These are phyloP conservation scores for Apostichopus leukothele DNA, from an alignment of 53 echinoderm and acorn worm genomes.

Conservation along the genomic window DNA sequence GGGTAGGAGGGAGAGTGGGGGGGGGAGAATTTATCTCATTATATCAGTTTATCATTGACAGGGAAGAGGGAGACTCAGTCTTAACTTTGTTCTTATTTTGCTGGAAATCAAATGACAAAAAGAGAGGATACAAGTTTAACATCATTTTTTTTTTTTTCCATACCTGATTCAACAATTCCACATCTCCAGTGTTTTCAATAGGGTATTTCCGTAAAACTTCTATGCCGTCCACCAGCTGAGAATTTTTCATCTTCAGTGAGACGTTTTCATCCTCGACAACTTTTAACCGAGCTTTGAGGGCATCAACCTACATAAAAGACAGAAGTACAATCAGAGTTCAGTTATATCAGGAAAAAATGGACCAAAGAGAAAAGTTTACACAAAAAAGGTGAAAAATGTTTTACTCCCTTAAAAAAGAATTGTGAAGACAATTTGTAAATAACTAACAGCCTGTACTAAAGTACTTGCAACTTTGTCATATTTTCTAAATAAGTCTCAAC, in stretches of 20 bases:
- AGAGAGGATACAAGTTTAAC: not conserved
- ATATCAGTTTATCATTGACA: too few relatives aligned
- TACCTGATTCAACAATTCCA: constrained; percentile 44
- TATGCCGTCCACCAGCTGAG: constrained; percentile 20
- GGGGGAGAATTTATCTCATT: too few relatives aligned
- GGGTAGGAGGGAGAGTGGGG: too few relatives aligned
- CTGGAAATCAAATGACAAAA: too few relatives aligned
- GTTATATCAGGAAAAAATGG: not conserved
- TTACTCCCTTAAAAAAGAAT: too few relatives aligned
- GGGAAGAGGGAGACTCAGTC: too few relatives aligned
- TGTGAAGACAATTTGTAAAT: too few relatives aligned
- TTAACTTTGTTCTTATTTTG: too few relatives aligned
- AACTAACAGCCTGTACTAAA: too few relatives aligned
- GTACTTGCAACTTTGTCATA: too few relatives aligned
- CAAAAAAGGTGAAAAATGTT: too few relatives aligned
- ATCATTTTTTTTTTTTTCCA: not conserved
- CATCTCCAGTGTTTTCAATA: constrained; percentile 5
- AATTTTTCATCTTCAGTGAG: constrained; percentile 18
- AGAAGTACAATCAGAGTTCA: not conserved
- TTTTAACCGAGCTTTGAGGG: constrained; percentile 29
- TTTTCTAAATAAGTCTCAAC: not conserved
- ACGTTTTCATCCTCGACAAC: constrained; percentile 25
- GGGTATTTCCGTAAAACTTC: constrained; percentile 9
- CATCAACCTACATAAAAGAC: constrained; percentile 24
- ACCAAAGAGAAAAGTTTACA: not conserved